Evolutionary conservation across 2,797 vertebrate species (phyloP), one percentile per base, ranked within the genome.

Genomic region (Holocentrus rufus): DNA sequence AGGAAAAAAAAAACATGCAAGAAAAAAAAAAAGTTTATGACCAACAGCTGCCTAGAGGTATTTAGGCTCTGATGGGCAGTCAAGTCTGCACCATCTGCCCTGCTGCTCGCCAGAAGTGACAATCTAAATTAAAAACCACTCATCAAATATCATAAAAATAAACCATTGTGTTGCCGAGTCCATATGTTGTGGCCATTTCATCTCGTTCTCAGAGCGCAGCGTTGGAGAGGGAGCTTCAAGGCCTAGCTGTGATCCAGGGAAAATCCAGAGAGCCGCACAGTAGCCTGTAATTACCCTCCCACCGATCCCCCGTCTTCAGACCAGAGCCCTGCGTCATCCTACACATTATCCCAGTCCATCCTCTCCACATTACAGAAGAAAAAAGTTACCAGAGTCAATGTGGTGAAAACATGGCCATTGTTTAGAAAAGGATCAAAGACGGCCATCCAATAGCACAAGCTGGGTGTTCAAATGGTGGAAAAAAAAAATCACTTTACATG

Each of bases 11-110:
- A 46, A 65, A 77, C 74, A 63, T 22, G 52, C 27, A 54, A 50
- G 69, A 67, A 64, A 65, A 75, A 60, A 93, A 88, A 91, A 92
- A 94, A 91, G 91, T 95, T 96, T 94, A 95, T 93, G 93, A 94
- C 91, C 93, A 96, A 95, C 94, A 96, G 94, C 96, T 95, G 94
- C 94, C 94, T 92, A 78, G 86, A 95, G 94, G 95, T 93, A 95
- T 77, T 91, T 88, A 89, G 84, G 90, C 93, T 95, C 92, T 95
- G 94, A 96, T 59, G 92, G 93, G 93, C 93, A 95, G 94, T 94
- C 93, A 87, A 92, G 94, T 94, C 90, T 92, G 81, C 76, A 92
- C 96, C 96, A 97, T 97, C 96, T 97, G 96, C 91, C 93, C 86
- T 34, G 46, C 90, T 92, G 88, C 94, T 94, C 92, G 90, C 94